A percentile compares a stretch with the other conserved stretches of the same genome.
phyloP scores from a whole-genome alignment of 2,113 vertebrate genomes.

The Hiodon tergisus region DNA sequence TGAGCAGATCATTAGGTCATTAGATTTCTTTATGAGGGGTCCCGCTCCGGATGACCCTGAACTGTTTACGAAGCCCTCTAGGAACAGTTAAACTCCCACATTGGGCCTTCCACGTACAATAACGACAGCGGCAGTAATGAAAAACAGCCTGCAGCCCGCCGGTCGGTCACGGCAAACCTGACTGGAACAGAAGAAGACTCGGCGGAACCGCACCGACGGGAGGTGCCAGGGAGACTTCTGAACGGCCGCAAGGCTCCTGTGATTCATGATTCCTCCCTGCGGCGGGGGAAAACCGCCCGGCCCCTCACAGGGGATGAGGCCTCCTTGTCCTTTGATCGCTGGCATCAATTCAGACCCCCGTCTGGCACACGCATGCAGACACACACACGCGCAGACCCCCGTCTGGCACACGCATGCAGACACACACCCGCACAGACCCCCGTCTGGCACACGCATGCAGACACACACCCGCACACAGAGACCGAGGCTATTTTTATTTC shows the following conservation, averaged over 20 bases:
- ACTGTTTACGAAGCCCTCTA: slow-evolving; percentile 46
- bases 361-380: no score
- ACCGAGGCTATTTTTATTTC: slow-evolving; percentile 54
- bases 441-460: slow-evolving; percentile 12
- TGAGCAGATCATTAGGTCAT: slow-evolving; percentile 49
- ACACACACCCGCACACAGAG: slow-evolving; percentile 27
- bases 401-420: background rate
- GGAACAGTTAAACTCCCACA: slow-evolving; percentile 39
- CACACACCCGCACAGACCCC: background rate
- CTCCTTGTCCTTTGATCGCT: background rate
- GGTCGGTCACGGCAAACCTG: background rate
- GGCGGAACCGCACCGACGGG: no score
- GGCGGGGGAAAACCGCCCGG: no score
- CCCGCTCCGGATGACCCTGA: slow-evolving; percentile 46
- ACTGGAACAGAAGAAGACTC: background rate
- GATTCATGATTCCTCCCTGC: no score
- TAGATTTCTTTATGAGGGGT: slow-evolving; percentile 36
- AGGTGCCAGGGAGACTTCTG: no score
- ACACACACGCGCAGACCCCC: no score
- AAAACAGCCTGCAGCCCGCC: background rate
- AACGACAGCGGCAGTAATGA: background rate
- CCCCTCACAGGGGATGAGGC: background rate
- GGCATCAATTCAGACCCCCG: no score
- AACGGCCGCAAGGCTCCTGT: no score
- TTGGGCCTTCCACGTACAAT: background rate